These are phyloP conservation scores for Blomia tropicalis DNA, from an alignment of 2,888 invertebrate species.

Conservation along the genomic window DNA sequence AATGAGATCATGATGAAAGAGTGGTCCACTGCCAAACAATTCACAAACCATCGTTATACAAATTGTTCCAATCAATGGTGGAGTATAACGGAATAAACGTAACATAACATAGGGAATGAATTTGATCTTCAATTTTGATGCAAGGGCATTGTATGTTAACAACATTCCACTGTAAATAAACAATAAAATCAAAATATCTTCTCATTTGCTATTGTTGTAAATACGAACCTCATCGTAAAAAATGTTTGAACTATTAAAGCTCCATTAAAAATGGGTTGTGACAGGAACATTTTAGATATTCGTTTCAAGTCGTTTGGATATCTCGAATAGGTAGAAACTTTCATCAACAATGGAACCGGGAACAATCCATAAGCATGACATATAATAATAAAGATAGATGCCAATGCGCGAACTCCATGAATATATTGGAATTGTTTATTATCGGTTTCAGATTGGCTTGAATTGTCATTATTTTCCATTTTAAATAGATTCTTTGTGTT, in stretches of 20 bases:
- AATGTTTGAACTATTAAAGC: slow-evolving; percentile 16
- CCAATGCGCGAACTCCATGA: slow-evolving; percentile 19
- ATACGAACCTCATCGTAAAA: background rate
- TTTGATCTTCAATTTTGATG: slow-evolving; percentile 6
- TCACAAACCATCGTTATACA: slow-evolving; percentile 15
- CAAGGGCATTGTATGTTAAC: background rate
- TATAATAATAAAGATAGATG: slow-evolving; percentile 7
- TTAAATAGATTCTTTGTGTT: slow-evolving; percentile 13
- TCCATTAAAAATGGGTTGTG: slow-evolving; percentile 19
- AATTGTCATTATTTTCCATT: background rate
- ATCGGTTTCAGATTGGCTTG: background rate
- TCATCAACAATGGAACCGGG: background rate
- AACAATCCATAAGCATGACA: slow-evolving; percentile 13
- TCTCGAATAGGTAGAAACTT: background rate
- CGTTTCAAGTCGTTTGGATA: slow-evolving; percentile 8
- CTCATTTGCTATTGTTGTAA: no score
- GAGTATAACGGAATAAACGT: slow-evolving; percentile 18
- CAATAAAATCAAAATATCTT: no score
- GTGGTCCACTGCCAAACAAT: slow-evolving; percentile 15
- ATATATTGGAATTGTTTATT: slow-evolving; percentile 9
- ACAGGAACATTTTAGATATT: background rate
- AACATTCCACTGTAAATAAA: slow-evolving; percentile 18
- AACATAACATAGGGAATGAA: slow-evolving; percentile 6
- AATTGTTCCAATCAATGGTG: slow-evolving; percentile 19
- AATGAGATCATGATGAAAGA: slow-evolving; percentile 17